Evolutionary conservation across 2,797 vertebrate species (phyloP).

Genomic region (Cichlasoma orientale): DNA sequence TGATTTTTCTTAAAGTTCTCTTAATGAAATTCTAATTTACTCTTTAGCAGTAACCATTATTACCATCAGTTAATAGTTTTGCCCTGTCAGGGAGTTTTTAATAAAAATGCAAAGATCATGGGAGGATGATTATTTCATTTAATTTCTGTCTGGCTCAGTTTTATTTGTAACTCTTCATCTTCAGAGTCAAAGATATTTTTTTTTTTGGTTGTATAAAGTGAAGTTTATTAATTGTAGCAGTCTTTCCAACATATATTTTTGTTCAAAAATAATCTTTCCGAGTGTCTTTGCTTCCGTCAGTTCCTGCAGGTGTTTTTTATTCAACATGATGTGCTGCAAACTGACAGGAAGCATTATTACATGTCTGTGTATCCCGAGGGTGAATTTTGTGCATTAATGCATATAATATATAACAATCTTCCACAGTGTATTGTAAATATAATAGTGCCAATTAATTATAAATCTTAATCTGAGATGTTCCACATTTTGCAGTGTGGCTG

Average conservation of each 20-base stretch:
- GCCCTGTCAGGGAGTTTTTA: background rate
- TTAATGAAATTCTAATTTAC: background rate
- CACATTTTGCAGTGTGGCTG: constrained; percentile 57
- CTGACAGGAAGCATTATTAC: background rate
- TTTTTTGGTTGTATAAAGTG: background rate
- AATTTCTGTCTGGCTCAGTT: fast-evolving
- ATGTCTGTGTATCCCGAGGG: background rate
- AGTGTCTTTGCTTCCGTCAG: constrained; percentile 17
- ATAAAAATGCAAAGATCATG: background rate
- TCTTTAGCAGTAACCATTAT: background rate
- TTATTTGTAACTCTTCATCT: background rate
- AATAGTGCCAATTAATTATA: constrained; percentile 48
- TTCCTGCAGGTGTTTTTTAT: background rate
- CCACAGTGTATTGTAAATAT: constrained; percentile 67
- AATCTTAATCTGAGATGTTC: constrained; percentile 47
- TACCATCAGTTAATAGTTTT: background rate
- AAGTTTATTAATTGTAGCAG: background rate
- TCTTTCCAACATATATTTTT: background rate
- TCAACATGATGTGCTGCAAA: constrained; percentile 37
- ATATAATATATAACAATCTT: constrained; percentile 25
- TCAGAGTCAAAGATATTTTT: background rate
- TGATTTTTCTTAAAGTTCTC: background rate
- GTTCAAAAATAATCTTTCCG: background rate
- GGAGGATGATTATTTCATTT: background rate
- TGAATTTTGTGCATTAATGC: constrained; percentile 43